These are phyloP conservation scores for Dolichomitus sp. DNA, from an alignment of 2,888 invertebrate genomes.

Conservation along the genomic window DNA sequence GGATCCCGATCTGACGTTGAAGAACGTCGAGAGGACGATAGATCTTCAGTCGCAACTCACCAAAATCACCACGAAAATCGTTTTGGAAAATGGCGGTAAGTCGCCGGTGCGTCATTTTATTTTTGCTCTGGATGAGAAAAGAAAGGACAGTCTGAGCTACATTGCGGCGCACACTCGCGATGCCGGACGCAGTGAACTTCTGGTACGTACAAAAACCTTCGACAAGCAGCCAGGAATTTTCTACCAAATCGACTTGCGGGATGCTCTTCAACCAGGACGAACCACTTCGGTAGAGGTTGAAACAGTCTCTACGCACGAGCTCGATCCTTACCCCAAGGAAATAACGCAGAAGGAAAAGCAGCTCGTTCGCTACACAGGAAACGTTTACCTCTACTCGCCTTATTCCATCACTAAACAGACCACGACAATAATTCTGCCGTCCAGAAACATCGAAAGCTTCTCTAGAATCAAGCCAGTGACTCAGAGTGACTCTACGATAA, in stretches of 20 bases:
- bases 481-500: constrained; percentile 93
- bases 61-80: constrained; percentile 93
- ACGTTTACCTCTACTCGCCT: constrained; percentile 94
- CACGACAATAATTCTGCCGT: constrained; percentile 92
- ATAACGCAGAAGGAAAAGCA: constrained; percentile 98
- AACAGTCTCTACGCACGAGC: constrained; percentile 91
- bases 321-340: constrained; percentile 94
- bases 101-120: constrained; percentile 91
- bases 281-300: constrained; percentile 90
- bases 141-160: constrained; percentile 90
- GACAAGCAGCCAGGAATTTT: constrained; percentile 87
- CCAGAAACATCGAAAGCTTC: constrained; percentile 93
- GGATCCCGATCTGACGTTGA: constrained; percentile 88
- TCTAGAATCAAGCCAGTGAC: constrained; percentile 93
- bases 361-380: constrained; percentile 95
- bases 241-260: constrained; percentile 89
- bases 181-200: constrained; percentile 82
- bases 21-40: constrained; percentile 94
- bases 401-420: constrained; percentile 94
- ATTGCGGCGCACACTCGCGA: constrained; percentile 88
- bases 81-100: constrained; percentile 94
- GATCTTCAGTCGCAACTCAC: constrained; percentile 96
- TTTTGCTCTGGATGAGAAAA: constrained; percentile 90
- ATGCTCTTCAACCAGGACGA: constrained; percentile 88
- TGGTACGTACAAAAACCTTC: constrained; percentile 86